Evolutionary conservation across 2,888 invertebrate genomes (phyloP), one percentile per base, ranked within the genome.

Genomic region (Augochlorella aurata): DNA sequence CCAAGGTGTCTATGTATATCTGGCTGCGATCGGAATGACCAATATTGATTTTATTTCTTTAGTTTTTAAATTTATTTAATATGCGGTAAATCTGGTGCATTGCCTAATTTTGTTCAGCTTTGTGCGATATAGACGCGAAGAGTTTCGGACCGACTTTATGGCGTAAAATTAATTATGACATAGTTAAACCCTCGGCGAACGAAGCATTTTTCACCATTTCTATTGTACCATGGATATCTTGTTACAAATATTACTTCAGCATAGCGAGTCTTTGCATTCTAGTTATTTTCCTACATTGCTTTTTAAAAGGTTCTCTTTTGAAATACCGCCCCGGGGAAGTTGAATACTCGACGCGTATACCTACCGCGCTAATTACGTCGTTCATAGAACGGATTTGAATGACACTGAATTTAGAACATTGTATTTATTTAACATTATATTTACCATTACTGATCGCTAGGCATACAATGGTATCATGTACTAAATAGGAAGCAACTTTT

Each of bases 251-350:
- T 44, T 73, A 38, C 52, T 77, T 14, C 29, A 16, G 16, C 63
- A 45, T 72, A 47, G 14, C 10, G 58, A 47, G 73, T 65, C 21
- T 82, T 61, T 74, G 74, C 74, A 82, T 63, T 70, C 81, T 82
- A 66, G 49, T 71, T 83, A 70, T 71, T 54, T 49, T 63, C 61
- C 70, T 66, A 29, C 16, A 29, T 61, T 54, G 74, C 71, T 71
- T 81, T 77, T 81, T 70, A 83, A 77, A 70, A 77, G 74, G 68
- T 74, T 81, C 50, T 47, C 74, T 82, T 83, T 83, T 82, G 82
- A 83, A 83, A 83, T 83, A 83, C 71, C 54, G 77, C 82, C 82
- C 68, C 77, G 61, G 82, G 82, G 77, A 70, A 74, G 38, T 50
- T 61, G 82, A 82, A 82, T 70, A 63, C 70, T 72, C n/a, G 61